Evolutionary conservation across 1,140 invertebrate species (phyloP), one percentile per base, ranked within the genome.

Genomic region (Spodoptera frugiperda): DNA sequence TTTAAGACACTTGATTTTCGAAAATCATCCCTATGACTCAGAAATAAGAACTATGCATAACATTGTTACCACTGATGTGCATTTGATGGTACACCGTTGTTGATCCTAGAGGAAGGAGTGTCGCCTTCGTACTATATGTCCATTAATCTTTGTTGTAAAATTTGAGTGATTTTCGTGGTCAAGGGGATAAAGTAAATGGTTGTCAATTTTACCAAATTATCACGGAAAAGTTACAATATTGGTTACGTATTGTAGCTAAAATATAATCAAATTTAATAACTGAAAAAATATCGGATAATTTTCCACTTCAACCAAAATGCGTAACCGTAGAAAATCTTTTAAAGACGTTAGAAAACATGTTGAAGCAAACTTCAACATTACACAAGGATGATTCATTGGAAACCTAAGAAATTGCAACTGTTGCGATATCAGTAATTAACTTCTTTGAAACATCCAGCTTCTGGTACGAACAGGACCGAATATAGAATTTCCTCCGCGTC

Each of bases 371-470:
- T 39, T 39, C 9, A 39, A 39, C 33, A 39, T 39, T 39, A 39
- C 33, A 39, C 33, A 39, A 10, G n/a, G 10, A 15, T 63, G 59
- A 63, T 14, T 63, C 59, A 65, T 65, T 15, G 44, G 44, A 65
- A 65, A 65, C 61, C n/a, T 48, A 1, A 48, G 44, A 44, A 65
- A 65, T 65, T 65, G 61, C 61, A 65, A 65, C 44, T 65, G 21
- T 48, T 65, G 17, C 17, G 14, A 15, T n/a, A 48, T 6, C 14
- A 49, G 46, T 67, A 67, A 67, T 67, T 67, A 67, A 15, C 25
- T 19, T 12, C 11, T 46, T 19, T n/a, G 33, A 63, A 46, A 63
- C 33, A 63, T 14, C 39, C 33, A 44, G 33, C 39, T 65, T 65
- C 49, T n/a, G 15, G 39, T 65, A 48, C 48, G 48, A 25, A 25